Conservation (phyloP, 2,888 invertebrate genomes). For the Entomobrya multifasciata region DNA sequence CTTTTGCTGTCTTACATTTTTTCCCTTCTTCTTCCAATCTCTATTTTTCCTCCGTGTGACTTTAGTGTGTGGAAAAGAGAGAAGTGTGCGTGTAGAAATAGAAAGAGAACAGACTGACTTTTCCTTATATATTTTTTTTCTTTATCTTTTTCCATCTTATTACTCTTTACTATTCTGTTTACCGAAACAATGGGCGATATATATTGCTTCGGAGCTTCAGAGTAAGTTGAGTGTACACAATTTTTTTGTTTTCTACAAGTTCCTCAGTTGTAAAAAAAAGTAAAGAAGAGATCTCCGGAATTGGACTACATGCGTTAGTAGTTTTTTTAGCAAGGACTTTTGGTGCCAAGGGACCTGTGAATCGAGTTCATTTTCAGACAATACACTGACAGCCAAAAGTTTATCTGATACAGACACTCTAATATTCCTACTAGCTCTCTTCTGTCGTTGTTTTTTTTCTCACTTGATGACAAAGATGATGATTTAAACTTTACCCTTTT, state of each 20-base stretch:
- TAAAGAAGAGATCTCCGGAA: slow-evolving; percentile 19
- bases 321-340: slow-evolving; percentile 57
- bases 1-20: not conserved
- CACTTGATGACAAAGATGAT: slow-evolving; percentile 13
- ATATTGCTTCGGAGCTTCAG: too few relatives aligned
- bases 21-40: slow-evolving; percentile 14
- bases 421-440: not conserved
- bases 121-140: not conserved
- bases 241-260: not conserved
- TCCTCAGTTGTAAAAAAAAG: not conserved
- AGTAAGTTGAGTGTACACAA: slow-evolving; percentile 19
- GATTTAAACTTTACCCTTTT: slow-evolving; percentile 32
- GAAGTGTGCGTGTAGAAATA: slow-evolving; percentile 13
- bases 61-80: not conserved
- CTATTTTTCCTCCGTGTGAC: slow-evolving; percentile 16
- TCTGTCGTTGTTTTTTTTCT: not conserved
- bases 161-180: slow-evolving; percentile 15
- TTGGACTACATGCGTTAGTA: slow-evolving; percentile 41
- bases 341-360: slow-evolving; percentile 73
- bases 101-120: slow-evolving; percentile 14
- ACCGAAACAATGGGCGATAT: not conserved
- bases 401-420: slow-evolving; percentile 53
- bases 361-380: slow-evolving; percentile 71
- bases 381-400: slow-evolving; percentile 65
- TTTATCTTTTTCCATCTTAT: slow-evolving; percentile 10